phyloP scores from a whole-genome alignment of 2,113 vertebrate genomes.

The Cephalopholis sonnerati region DNA sequence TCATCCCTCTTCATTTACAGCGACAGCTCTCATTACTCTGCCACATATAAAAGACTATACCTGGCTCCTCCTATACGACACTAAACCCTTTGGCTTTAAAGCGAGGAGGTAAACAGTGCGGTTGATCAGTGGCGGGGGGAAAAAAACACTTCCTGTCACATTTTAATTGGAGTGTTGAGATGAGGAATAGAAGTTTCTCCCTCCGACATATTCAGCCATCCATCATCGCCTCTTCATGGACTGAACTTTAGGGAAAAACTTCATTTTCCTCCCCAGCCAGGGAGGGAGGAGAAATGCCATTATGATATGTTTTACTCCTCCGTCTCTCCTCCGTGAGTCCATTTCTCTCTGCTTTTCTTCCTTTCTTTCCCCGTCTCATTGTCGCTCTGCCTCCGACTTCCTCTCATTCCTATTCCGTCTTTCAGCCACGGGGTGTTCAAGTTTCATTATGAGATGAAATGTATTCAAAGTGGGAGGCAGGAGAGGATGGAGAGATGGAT shows the following conservation, averaged over 20 bases:
- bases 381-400: slow-evolving; percentile 21
- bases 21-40: slow-evolving; percentile 48
- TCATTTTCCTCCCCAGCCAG: slow-evolving; percentile 51
- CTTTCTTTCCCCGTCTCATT: background rate
- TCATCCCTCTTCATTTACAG: slow-evolving; percentile 33
- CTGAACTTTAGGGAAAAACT: slow-evolving; percentile 63
- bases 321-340: slow-evolving; percentile 15
- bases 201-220: slow-evolving; percentile 64
- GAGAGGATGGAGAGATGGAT: slow-evolving; percentile 39
- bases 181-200: slow-evolving; percentile 65
- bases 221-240: slow-evolving; percentile 63
- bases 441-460: slow-evolving; percentile 72
- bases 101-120: slow-evolving; percentile 45
- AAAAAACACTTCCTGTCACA: slow-evolving; percentile 53
- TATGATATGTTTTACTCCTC: slow-evolving; percentile 48
- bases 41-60: background rate
- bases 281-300: slow-evolving; percentile 40
- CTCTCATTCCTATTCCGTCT: slow-evolving; percentile 46
- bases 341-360: background rate
- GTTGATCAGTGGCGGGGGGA: slow-evolving; percentile 38
- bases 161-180: slow-evolving; percentile 72
- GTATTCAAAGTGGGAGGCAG: slow-evolving; percentile 72
- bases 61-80: slow-evolving; percentile 11
- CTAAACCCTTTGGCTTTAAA: slow-evolving; percentile 7
- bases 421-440: slow-evolving; percentile 55